Evolutionary conservation across 2,113 vertebrate genomes (phyloP), one percentile per base, ranked within the genome.

Genomic region (Thomomys bottae): DNA sequence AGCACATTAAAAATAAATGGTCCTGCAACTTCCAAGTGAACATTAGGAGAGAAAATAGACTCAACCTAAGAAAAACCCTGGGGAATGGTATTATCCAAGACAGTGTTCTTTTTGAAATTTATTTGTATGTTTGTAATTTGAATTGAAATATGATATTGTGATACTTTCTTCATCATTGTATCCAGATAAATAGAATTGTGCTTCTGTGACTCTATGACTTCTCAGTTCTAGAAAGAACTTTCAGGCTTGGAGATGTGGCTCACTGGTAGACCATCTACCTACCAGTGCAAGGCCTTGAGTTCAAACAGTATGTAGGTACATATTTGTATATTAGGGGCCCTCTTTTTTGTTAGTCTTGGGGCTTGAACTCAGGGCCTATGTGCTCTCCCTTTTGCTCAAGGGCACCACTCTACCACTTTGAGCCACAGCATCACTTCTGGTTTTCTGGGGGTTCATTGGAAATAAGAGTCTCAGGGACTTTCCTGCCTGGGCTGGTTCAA

Each of bases 221-320:
- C 54, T 71, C 40, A 20, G n/a, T 81, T 84, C 66, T 77, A 66
- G 28, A 91, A 84, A 75, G 82, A 75, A 95, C 59, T 34, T 90
- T 73, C 49, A 54, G 49, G 49, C 49, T 54, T 54, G 49, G 49
- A 54, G 49, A 17, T 49, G 49, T 54, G 49, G 49, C 49, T 54
- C 49, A 18, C 14, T 54, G 15, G 49, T 54, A 54, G 49, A 54
- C 4, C 49, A 54, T 17, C 49, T 54, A 15, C 49, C 49, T 54
- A 54, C 49, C 49, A 54, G 49, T 54, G 49, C 49, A 54, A 54
- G 49, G 49, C 49, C 17, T 15, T 49, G 49, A 17, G 49, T 18
- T 54, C 49, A 54, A 54, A 54, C 87, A 94, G n/a, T 75, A 85
- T 90, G 79, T 61, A 92, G 82, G 76, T 87, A 59, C 67, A 88